A percentile compares a stretch with the other conserved stretches of the same genome.
Evolutionary conservation across 2,113 vertebrate genomes (phyloP).

Genomic region (Merops nubicus): DNA sequence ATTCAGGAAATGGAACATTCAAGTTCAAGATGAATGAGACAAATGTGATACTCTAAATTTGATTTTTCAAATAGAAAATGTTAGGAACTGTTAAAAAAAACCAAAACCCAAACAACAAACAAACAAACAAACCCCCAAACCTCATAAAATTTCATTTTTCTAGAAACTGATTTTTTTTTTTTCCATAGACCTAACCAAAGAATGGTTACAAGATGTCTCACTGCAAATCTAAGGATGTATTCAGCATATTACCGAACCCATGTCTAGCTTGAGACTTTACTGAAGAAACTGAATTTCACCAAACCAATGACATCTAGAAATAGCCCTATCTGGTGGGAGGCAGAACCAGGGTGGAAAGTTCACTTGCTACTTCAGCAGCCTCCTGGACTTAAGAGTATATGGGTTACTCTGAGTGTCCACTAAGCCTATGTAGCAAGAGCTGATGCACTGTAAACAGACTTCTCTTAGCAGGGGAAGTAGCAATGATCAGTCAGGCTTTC

Average conservation of each 20-base stretch:
- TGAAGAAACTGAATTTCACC: neutral
- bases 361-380: neutral
- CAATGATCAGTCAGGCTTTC: neutral
- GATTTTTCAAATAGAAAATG: neutral
- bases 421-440: neutral
- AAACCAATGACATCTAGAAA: neutral
- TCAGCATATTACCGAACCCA: neutral
- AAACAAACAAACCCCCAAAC: no score
- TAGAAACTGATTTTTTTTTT: neutral
- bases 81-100: neutral
- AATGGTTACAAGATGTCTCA: neutral
- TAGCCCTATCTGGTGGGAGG: neutral
- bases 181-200: neutral
- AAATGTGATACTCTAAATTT: neutral
- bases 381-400: neutral
- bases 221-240: neutral
- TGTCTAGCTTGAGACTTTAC: neutral
- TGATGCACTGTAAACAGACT: neutral
- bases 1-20: neutral
- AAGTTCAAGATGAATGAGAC: neutral
- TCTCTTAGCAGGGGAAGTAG: neutral
- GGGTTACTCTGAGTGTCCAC: neutral
- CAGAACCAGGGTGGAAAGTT: rapidly evolving
- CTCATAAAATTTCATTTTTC: no score
- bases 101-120: no score